A percentile compares a stretch with the other conserved stretches of the same genome.
Conservation (phyloP, 2,797 vertebrate species). For the Saxicola maurus region DNA sequence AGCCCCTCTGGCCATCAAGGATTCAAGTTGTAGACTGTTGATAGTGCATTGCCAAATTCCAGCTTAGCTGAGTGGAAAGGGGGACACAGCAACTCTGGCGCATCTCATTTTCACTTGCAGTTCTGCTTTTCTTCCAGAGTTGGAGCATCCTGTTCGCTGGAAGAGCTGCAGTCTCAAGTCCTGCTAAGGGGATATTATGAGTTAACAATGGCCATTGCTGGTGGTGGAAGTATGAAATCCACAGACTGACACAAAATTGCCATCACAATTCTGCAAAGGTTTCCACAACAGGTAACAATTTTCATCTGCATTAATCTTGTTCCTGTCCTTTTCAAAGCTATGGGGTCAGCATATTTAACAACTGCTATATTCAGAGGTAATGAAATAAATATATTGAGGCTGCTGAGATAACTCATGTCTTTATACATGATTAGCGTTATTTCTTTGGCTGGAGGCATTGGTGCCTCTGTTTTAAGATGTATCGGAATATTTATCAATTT, state of each 20-base stretch:
- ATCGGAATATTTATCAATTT: not conserved
- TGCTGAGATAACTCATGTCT: not conserved
- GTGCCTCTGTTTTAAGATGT: not conserved
- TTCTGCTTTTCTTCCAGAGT: not conserved
- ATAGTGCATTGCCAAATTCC: rapidly evolving
- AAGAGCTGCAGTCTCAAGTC: not conserved
- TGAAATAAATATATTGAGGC: not conserved
- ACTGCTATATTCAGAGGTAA: not conserved
- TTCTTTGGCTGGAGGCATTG: slow-evolving; percentile 12
- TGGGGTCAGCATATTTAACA: not conserved
- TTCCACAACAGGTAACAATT: not conserved
- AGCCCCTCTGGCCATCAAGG: not conserved
- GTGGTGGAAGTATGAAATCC: not conserved
- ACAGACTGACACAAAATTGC: not conserved
- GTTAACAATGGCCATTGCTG: not conserved
- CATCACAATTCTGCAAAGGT: not conserved
- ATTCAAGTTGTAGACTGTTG: not conserved
- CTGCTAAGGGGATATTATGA: not conserved
- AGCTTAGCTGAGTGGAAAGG: not conserved
- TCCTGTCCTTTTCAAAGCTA: not conserved
- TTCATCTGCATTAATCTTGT: not conserved
- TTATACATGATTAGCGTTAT: not conserved
- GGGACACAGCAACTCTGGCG: not conserved
- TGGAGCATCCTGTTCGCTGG: not conserved
- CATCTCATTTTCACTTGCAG: not conserved